phyloP scores from a whole-genome alignment of 2,113 vertebrate genomes.

The Chaetorhynchus papuensis region DNA sequence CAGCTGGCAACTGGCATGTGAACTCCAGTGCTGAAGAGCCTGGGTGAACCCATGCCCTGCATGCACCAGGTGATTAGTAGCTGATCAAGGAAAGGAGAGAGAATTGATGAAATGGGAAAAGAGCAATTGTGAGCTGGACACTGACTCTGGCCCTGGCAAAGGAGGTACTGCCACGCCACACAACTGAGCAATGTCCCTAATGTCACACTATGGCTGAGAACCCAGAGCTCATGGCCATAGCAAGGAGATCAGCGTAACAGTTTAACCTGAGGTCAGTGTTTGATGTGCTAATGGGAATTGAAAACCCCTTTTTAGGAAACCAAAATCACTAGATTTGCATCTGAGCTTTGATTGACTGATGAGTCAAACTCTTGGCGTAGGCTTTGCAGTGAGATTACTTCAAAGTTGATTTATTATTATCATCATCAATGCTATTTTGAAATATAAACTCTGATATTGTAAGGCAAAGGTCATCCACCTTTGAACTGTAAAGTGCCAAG shows the following conservation, averaged over 20 bases:
- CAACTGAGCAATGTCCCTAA: not conserved
- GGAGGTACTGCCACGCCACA: not conserved
- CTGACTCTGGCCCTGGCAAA: not conserved
- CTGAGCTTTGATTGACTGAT: slow-evolving; percentile 30
- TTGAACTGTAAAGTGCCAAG: not conserved
- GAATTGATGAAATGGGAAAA: not conserved
- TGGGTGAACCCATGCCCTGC: not conserved
- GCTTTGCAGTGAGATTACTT: slow-evolving; percentile 27
- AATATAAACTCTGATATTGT: not conserved
- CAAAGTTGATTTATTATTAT: slow-evolving; percentile 2
- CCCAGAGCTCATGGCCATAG: not conserved
- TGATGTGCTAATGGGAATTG: not conserved
- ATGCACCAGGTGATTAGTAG: not conserved
- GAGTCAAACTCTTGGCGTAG: slow-evolving; percentile 42
- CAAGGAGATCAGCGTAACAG: not conserved
- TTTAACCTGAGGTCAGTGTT: not conserved
- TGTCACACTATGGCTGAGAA: not conserved
- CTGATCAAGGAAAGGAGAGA: not conserved
- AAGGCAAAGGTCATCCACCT: slow-evolving; percentile 14
- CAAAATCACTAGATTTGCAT: not conserved
- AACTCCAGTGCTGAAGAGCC: not conserved
- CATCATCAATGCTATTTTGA: slow-evolving; percentile 16
- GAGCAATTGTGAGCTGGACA: not conserved
- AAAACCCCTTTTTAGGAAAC: not conserved
- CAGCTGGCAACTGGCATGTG: not conserved